Base-by-base conservation (phyloP, 1,140 invertebrate species). In the Orussus abietinus region DNA sequence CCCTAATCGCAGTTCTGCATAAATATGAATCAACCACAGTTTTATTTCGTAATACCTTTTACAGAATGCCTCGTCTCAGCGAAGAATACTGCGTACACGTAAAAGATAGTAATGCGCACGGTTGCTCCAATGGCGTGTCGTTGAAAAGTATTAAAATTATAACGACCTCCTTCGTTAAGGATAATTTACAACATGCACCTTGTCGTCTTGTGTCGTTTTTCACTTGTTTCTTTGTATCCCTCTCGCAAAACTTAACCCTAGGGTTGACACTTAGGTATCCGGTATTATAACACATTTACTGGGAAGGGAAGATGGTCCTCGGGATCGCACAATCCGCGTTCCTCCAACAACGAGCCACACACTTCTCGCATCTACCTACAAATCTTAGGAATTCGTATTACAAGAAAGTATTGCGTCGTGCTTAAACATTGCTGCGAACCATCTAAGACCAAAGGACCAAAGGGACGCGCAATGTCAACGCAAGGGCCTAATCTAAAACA, bases 121-220 rank as follows among this genome's bases (percentile, higher is more conserved):
- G 41, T 51, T 56, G 61, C 55, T 50, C 44, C 51, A 55, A 54
- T 48, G 48, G 39, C 54, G 57, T 41, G 59, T 60, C 51, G 47
- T 64, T 63, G 43, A 50, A 62, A 62, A 63, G 50, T 54, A 60
- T 42, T 59, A 50, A 57, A 62, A 61, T 59, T 43, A 62, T 55
- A 49, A 39, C 28, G 29, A 28, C 39, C 45, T 49, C 31, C 15
- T 37, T 37, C 38, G 34, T 49, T 55, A 51, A 55, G 49, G 48
- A 59, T 55, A 57, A 59, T 65, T 65, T 62, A 64, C 53, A 64
- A 57, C 53, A 54, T 58, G 53, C 43, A 53, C 42, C 38, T 36
- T 50, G n/a, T n/a, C n/a, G n/a, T 35, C 34, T 43, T 21, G 37
- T 42, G 21, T 18, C 25, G 19, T 37, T 41, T 34, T 47, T 32